Conservation (phyloP, 2,797 vertebrate genomes). For the Loriculus beryllinus region DNA sequence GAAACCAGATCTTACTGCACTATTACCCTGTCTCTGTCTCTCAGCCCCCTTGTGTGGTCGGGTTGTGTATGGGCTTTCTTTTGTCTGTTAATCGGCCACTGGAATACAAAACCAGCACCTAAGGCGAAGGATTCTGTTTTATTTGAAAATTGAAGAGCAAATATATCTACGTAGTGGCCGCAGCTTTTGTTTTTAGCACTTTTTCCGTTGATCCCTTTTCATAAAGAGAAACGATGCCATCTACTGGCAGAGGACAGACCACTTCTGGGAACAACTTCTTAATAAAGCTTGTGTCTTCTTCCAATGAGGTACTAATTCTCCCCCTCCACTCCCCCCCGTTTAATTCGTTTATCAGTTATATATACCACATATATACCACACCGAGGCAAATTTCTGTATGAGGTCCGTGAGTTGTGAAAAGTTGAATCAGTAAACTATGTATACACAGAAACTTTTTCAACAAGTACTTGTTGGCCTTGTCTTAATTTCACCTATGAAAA, state of each 20-base stretch:
- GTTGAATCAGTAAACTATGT: not conserved
- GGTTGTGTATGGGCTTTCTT: not conserved
- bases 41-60: not conserved
- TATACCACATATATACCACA: not conserved
- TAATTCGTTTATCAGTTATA: not conserved
- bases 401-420: not conserved
- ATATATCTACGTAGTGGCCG: not conserved
- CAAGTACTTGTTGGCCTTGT: not conserved
- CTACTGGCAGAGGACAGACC: not conserved
- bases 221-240: conserved; percentile 30
- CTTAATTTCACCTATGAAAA: not conserved
- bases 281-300: not conserved
- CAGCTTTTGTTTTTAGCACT: not conserved
- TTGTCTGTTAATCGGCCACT: not conserved
- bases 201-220: not conserved
- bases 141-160: not conserved
- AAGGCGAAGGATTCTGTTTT: not conserved
- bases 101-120: not conserved
- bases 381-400: not conserved
- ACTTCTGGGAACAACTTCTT: not conserved
- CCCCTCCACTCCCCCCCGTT: rapidly evolving
- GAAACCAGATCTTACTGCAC: not conserved
- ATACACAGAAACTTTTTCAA: not conserved
- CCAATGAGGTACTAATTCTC: not conserved
- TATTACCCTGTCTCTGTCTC: not conserved